A percentile compares a stretch with the other conserved stretches of the same genome.
Evolutionary conservation across 2,888 invertebrate species (phyloP).

Genomic region (Dendrolimus pini): DNA sequence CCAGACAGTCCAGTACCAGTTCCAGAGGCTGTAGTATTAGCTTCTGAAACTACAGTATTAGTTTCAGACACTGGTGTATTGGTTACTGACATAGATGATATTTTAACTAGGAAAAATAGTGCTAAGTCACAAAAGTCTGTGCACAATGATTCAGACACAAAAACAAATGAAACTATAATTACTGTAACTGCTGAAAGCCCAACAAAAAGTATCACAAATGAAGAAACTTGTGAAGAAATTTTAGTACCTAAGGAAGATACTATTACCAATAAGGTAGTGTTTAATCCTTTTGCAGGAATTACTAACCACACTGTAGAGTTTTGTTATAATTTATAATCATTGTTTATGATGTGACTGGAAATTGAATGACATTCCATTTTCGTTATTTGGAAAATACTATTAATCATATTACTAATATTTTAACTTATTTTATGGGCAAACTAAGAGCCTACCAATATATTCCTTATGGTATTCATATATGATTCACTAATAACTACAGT

Average conservation of each 20-base stretch:
- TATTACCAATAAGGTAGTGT: slow-evolving; percentile 64
- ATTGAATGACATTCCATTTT: too few species aligned
- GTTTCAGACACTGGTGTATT: slow-evolving; percentile 22
- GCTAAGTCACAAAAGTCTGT: slow-evolving; percentile 75
- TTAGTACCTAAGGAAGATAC: slow-evolving; percentile 65
- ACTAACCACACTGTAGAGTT: neutral
- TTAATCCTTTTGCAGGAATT: slow-evolving; percentile 26
- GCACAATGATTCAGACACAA: slow-evolving; percentile 37
- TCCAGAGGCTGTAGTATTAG: neutral
- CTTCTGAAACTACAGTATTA: slow-evolving; percentile 20
- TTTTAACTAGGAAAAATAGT: slow-evolving; percentile 72
- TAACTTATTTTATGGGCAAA: too few species aligned
- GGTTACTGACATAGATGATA: slow-evolving; percentile 24
- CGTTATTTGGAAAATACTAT: too few species aligned
- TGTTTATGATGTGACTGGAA: neutral
- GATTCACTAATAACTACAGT: too few species aligned
- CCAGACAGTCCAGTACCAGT: neutral
- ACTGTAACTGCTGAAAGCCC: slow-evolving; percentile 49
- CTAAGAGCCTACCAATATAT: too few species aligned
- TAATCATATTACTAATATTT: too few species aligned
- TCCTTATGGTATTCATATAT: too few species aligned
- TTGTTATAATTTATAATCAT: neutral
- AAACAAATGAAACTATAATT: slow-evolving; percentile 31
- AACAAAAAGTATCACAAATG: slow-evolving; percentile 57
- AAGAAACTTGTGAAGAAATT: slow-evolving; percentile 51